phyloP scores from a whole-genome alignment of 1,140 invertebrate species.

The Apis cerana region DNA sequence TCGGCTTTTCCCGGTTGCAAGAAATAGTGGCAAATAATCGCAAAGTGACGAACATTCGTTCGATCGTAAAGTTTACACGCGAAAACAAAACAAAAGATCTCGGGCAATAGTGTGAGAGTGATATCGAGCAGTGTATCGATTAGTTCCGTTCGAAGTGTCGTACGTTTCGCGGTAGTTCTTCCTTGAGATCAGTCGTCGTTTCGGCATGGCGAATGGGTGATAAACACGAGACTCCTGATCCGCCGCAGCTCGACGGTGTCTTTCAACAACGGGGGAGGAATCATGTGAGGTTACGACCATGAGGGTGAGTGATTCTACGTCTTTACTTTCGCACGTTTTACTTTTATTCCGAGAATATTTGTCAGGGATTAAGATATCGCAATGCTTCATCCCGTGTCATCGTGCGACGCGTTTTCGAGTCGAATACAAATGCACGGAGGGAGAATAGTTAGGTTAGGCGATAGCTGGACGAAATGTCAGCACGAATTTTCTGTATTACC shows the following conservation, averaged over 20 bases:
- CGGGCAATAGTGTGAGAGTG: neutral
- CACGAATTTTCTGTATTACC: conserved; percentile 34
- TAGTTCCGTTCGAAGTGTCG: neutral
- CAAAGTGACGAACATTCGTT: neutral
- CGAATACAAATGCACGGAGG: neutral
- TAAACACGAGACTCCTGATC: conserved; percentile 37
- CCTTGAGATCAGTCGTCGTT: conserved; percentile 4
- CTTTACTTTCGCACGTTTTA: neutral
- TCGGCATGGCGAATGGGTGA: conserved; percentile 65
- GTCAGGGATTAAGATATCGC: too few relatives aligned
- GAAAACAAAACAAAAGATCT: neutral
- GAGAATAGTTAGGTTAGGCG: neutral
- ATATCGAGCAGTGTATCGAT: neutral
- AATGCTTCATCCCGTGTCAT: too few relatives aligned
- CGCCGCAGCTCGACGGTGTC: conserved; percentile 61
- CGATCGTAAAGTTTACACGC: neutral
- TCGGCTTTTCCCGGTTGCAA: neutral
- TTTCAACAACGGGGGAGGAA: conserved; percentile 68
- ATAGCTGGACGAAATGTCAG: neutral
- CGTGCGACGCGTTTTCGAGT: neutral
- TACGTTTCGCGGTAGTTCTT: neutral
- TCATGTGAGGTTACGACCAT: conserved; percentile 75
- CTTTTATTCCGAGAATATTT: too few relatives aligned
- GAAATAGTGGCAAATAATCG: neutral
- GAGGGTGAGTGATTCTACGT: conserved; percentile 64